Conservation (phyloP, 23 tunicate species). For the Oikopleura albicans region DNA sequence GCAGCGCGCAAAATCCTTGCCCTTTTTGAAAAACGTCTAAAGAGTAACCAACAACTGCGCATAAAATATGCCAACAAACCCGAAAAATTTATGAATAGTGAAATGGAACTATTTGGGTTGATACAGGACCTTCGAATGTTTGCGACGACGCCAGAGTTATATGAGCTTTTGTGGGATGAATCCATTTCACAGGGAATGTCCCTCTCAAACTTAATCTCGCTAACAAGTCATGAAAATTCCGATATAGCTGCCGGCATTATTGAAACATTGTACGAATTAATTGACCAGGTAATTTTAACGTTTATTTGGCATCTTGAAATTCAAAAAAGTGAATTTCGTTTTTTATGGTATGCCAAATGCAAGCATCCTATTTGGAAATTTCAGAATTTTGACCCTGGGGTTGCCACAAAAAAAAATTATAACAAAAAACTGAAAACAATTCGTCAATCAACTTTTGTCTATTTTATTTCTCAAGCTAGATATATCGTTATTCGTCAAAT, state of each 20-base stretch:
- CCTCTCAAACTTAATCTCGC: slow-evolving; percentile 31
- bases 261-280: neutral
- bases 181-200: slow-evolving; percentile 50
- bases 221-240: slow-evolving; percentile 39
- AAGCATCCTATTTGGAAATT: too few species aligned
- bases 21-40: slow-evolving; percentile 59
- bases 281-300: too few species aligned
- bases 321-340: too few species aligned
- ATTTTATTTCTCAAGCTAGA: too few species aligned
- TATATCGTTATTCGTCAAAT: too few species aligned
- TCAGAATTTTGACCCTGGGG: too few species aligned
- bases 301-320: too few species aligned
- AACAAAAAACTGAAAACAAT: too few species aligned
- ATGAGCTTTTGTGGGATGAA: slow-evolving; percentile 3
- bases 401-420: too few species aligned
- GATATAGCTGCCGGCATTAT: slow-evolving; percentile 21
- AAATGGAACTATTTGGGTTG: neutral
- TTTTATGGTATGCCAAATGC: too few species aligned
- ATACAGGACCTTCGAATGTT: neutral
- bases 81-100: slow-evolving; percentile 24
- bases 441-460: too few species aligned
- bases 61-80: slow-evolving; percentile 77
- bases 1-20: slow-evolving; percentile 48
- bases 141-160: neutral
- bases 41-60: slow-evolving; percentile 79